Percentiles rank a stretch among this genome's conserved stretches.
Conservation (phyloP, 2,888 invertebrate species). For the Tanytarsus gracilentus region DNA sequence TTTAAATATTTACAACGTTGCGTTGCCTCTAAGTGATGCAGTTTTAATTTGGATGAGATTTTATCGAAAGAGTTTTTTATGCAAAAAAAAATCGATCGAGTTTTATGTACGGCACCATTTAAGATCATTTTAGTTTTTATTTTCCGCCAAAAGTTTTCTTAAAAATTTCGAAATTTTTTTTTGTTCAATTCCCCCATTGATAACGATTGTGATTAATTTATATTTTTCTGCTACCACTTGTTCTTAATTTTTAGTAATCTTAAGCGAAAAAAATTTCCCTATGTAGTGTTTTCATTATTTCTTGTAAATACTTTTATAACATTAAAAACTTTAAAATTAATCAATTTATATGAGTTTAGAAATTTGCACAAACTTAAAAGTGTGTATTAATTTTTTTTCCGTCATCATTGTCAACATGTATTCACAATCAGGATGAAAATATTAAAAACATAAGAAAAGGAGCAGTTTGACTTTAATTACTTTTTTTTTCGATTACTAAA, state of each 20-base stretch:
- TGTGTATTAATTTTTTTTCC: neutral
- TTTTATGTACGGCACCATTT: neutral
- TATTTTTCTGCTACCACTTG: too few relatives aligned
- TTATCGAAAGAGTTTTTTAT: neutral
- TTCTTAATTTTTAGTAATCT: too few relatives aligned
- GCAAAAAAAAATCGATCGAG: neutral
- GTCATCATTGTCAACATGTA: conserved; percentile 9
- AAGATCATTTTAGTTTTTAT: neutral
- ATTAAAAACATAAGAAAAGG: neutral
- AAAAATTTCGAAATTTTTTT: too few relatives aligned
- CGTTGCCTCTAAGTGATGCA: neutral
- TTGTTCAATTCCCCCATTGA: neutral
- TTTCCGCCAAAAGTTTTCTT: neutral
- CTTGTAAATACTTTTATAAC: conserved; percentile 1
- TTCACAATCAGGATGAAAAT: neutral
- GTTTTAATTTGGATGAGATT: neutral
- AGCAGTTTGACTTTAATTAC: too few relatives aligned
- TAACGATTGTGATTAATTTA: neutral
- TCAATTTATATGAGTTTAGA: neutral
- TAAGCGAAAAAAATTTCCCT: too few relatives aligned
- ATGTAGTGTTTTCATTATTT: too few relatives aligned
- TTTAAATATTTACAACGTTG: too few relatives aligned
- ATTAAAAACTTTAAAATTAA: conserved; percentile 10
- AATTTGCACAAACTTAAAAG: conserved; percentile 3
- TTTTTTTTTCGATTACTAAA: too few relatives aligned